Conservation (phyloP, 2,113 vertebrate species). For the Cyrtonyx montezumae region DNA sequence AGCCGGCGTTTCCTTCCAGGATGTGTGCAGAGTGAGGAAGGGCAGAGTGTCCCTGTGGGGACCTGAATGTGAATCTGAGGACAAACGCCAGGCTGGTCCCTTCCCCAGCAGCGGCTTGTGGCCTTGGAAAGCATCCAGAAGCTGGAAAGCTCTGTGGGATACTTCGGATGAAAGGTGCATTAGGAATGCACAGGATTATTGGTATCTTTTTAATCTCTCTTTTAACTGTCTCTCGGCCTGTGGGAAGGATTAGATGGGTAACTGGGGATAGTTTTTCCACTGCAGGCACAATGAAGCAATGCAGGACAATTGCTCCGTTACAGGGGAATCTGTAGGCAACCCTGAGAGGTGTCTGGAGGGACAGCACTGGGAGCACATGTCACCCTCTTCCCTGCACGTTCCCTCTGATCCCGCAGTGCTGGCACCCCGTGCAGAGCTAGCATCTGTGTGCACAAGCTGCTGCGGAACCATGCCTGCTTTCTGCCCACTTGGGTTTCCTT, state of each 20-base stretch:
- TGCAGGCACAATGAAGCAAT: fast-evolving
- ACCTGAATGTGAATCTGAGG: not conserved
- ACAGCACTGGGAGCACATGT: fast-evolving
- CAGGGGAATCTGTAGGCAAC: not conserved
- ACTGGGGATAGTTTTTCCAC: not conserved
- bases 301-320: not conserved
- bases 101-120: not conserved
- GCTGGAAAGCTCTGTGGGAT: conserved; percentile 21
- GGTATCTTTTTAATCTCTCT: conserved; percentile 25
- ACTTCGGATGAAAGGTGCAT: not conserved
- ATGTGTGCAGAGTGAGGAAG: not conserved
- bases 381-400: not conserved
- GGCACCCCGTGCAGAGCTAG: not conserved
- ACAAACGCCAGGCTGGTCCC: not conserved
- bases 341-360: not conserved
- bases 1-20: fast-evolving
- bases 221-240: not conserved
- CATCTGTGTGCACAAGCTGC: not conserved
- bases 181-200: conserved; percentile 8
- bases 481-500: fast-evolving
- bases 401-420: not conserved
- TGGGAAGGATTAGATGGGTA: not conserved
- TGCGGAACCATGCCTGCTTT: fast-evolving
- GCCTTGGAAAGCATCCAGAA: conserved; percentile 8
- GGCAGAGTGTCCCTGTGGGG: not conserved